These are phyloP conservation scores for Girardia tigrina DNA, from an alignment of 2,888 invertebrate species.

Conservation along the genomic window DNA sequence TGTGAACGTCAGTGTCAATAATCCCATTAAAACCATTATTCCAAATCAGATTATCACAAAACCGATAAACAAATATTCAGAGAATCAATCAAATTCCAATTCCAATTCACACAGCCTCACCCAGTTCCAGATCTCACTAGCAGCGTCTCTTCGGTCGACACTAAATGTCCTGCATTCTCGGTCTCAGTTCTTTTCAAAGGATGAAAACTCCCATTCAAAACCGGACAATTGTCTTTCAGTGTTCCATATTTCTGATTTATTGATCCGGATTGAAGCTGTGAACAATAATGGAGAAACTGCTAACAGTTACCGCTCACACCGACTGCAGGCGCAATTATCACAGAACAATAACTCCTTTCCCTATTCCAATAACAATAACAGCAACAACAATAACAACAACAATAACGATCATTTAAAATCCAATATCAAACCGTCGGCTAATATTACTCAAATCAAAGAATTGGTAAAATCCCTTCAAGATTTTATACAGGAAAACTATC, in stretches of 20 bases:
- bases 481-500: conserved; percentile 14
- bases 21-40: no score
- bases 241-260: conserved; percentile 4
- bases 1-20: no score
- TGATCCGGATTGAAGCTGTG: not conserved
- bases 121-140: conserved; percentile 1
- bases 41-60: not conserved
- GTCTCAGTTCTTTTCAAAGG: not conserved
- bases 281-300: conserved; percentile 9
- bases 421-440: not conserved
- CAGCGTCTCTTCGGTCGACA: not conserved
- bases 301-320: not conserved
- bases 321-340: conserved; percentile 19
- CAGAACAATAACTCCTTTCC: not conserved
- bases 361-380: no score
- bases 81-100: not conserved
- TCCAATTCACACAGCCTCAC: no score
- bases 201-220: not conserved
- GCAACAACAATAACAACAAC: no score
- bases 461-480: conserved; percentile 3
- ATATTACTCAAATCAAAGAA: conserved; percentile 10
- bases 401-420: not conserved
- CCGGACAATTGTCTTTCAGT: conserved; percentile 19
- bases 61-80: not conserved
- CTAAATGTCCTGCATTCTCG: not conserved